phyloP scores from a whole-genome alignment of 2,797 vertebrate species.

The Sphenodon punctatus region DNA sequence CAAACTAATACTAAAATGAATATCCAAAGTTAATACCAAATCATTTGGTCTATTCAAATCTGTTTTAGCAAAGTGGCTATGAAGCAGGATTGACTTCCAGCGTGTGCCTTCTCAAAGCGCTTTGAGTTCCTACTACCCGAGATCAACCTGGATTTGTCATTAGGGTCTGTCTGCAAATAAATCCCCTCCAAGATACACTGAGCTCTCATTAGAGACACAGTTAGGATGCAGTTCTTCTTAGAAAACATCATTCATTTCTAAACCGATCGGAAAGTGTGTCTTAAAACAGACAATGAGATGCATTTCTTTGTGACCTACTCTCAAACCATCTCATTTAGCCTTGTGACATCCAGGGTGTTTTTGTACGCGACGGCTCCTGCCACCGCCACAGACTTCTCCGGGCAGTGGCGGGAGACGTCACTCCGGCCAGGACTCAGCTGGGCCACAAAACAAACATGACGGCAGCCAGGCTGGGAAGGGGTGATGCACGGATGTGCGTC shows the following conservation, averaged over 20 bases:
- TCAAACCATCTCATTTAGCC: background rate
- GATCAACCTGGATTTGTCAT: background rate
- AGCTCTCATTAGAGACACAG: background rate
- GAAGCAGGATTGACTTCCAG: too few relatives aligned
- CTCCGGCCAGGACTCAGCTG: too few relatives aligned
- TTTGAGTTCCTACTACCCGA: background rate
- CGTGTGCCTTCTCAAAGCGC: background rate
- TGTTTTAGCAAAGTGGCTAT: too few relatives aligned
- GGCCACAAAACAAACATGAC: too few relatives aligned
- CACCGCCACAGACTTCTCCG: too few relatives aligned
- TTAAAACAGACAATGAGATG: background rate
- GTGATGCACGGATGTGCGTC: too few relatives aligned
- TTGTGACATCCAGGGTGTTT: background rate
- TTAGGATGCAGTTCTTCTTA: background rate
- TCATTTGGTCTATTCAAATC: too few relatives aligned
- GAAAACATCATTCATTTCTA: background rate
- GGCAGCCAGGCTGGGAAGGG: too few relatives aligned
- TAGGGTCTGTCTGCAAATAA: background rate
- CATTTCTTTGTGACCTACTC: background rate
- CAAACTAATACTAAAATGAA: too few relatives aligned
- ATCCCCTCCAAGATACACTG: background rate
- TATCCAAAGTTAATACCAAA: too few relatives aligned
- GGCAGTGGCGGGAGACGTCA: too few relatives aligned
- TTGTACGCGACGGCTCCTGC: too few relatives aligned
- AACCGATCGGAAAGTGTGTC: background rate